Evolutionary conservation across 1,140 invertebrate genomes (phyloP).

Genomic region (Geopemphigus sp.): DNA sequence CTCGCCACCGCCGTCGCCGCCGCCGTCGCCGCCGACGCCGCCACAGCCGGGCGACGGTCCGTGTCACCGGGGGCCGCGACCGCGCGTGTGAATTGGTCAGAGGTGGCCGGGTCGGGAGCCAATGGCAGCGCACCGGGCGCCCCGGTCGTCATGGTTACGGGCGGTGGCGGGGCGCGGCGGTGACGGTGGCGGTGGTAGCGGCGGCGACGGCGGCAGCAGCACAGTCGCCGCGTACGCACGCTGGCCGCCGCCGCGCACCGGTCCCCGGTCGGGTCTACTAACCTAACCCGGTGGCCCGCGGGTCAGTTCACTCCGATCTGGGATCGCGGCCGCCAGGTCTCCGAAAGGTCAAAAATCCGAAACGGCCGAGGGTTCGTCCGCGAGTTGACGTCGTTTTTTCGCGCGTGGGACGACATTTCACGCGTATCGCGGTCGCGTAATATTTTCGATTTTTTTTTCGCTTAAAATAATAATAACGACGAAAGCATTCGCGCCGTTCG

Average conservation of each 20-base stretch:
- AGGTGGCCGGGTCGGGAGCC: constrained; percentile 46
- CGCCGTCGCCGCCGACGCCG: no score
- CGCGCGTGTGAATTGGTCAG: constrained; percentile 48
- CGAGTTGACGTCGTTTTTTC: constrained; percentile 1
- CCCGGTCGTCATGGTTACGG: constrained; percentile 18
- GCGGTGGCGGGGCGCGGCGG: constrained; percentile 5
- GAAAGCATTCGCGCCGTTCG: no score
- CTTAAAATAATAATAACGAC: no score
- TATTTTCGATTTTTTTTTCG: constrained; percentile 6
- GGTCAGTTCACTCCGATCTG: constrained; percentile 49
- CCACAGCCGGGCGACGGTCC: not conserved
- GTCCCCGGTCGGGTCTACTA: constrained; percentile 49
- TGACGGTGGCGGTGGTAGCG: constrained; percentile 17
- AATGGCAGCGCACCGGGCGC: constrained; percentile 38
- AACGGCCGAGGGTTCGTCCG: constrained; percentile 23
- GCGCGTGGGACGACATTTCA: not conserved
- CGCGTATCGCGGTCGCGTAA: no score
- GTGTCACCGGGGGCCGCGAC: constrained; percentile 49
- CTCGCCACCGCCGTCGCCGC: no score
- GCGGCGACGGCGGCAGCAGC: constrained; percentile 33
- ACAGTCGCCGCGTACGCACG: constrained; percentile 35
- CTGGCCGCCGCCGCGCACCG: constrained; percentile 39
- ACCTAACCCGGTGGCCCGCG: constrained; percentile 49
- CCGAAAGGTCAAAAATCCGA: constrained; percentile 48
- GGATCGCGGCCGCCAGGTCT: constrained; percentile 49